A percentile compares a stretch with the other conserved stretches of the same genome.
Conservation (phyloP, 2,888 invertebrate species). For the Heteropelma amictum region DNA sequence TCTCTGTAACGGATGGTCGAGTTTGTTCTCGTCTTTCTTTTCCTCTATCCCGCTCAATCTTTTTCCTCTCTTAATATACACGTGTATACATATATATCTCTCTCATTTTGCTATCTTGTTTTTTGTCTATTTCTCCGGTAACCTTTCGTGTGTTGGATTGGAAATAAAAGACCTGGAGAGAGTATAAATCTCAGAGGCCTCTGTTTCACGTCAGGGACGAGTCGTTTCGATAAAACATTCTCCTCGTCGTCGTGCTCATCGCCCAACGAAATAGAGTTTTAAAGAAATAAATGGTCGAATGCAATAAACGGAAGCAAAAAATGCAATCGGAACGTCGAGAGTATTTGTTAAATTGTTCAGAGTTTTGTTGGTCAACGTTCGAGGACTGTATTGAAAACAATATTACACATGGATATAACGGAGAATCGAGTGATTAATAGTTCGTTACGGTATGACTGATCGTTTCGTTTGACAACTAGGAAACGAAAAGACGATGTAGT, state of each 20-base stretch:
- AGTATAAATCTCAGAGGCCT: constrained; percentile 36
- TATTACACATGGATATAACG: too few species aligned
- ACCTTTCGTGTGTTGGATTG: background rate
- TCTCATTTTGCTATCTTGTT: background rate
- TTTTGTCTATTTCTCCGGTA: background rate
- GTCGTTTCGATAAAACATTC: constrained; percentile 70
- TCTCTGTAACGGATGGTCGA: constrained; percentile 57
- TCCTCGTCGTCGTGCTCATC: background rate
- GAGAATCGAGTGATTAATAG: too few species aligned
- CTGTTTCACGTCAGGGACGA: constrained; percentile 70
- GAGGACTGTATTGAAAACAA: too few species aligned
- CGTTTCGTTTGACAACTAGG: too few species aligned
- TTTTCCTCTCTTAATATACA: too few species aligned
- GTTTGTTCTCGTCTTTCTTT: constrained; percentile 43
- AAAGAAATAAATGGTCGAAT: background rate
- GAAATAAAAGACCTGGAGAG: constrained; percentile 7
- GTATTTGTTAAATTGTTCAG: too few species aligned
- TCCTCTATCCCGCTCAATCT: too few species aligned
- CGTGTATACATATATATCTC: background rate
- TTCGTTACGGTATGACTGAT: too few species aligned
- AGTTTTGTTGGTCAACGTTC: too few species aligned
- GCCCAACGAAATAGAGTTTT: background rate
- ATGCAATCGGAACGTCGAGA: too few species aligned
- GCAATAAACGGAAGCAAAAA: background rate
- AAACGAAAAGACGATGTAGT: too few species aligned